Evolutionary conservation across 1,140 invertebrate genomes (phyloP), one percentile per base, ranked within the genome.

Genomic region (Drosophila jambulina): DNA sequence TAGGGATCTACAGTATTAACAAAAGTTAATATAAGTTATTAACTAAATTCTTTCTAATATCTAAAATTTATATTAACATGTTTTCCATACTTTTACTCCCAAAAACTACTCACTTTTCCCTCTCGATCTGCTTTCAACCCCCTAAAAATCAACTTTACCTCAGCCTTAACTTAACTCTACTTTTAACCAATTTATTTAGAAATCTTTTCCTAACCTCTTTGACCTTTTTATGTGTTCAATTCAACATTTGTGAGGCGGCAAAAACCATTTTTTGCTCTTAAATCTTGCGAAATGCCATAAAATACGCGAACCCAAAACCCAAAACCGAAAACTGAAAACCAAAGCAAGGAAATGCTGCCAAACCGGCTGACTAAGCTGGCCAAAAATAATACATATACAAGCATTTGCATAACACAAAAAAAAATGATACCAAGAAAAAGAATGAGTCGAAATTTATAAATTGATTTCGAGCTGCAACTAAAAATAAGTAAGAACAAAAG

Each of bases 321-420:
- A 49, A 27, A 49, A 49, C 19, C 13, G 15, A 54, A 23, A 29
- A 34, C 27, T 29, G 13, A 34, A 53, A 53, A 23, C 40, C 34
- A 34, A 53, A 48, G 29, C 80, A 69, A 82, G 84, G 84, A 87
- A 88, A 87, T 83, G 83, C 80, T 80, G 83, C 85, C 84, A 88
- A 87, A 87, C 83, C 80, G 83, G 83, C 79, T 63, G 69, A 78
- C 78, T 71, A 76, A 75, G 63, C 60, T 71, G 45, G 43, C 63
- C 74, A 54, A 86, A 86, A 86, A 79, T 76, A 77, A 63, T 42
- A 63, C 71, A 36, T 23, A 45, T 45, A 7, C 7, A 54, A 12
- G 67, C 78, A 80, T 71, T 84, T 64, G 67, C 51, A 53, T 53
- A 53, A 53, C 13, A 53, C 29, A 53, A 87, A 84, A 63, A 78